phyloP scores from a whole-genome alignment of 2,888 invertebrate genomes.

The Drepanosiphum platanoidis region DNA sequence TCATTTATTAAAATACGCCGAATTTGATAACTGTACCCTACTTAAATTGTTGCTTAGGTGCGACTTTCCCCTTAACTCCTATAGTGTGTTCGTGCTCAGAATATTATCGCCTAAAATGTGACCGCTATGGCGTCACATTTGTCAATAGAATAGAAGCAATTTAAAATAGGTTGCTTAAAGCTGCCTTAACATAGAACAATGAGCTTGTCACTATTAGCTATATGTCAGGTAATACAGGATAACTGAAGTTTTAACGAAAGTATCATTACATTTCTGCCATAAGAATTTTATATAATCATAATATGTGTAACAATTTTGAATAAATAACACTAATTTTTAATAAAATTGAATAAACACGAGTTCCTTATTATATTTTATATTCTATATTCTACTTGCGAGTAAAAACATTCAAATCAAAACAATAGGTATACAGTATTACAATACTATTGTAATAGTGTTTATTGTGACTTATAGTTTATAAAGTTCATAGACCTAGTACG shows the following conservation, averaged over 20 bases:
- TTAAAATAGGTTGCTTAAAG: conserved; percentile 28
- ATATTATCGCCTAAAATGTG: conserved; percentile 9
- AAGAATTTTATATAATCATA: too few relatives aligned
- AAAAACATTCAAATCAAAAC: too few relatives aligned
- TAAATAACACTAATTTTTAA: too few relatives aligned
- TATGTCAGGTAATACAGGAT: background rate
- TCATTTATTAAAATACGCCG: conserved; percentile 15
- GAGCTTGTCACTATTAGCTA: background rate
- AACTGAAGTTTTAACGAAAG: background rate
- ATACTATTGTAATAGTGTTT: too few relatives aligned
- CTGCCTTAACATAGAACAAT: conserved; percentile 26
- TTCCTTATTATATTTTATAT: too few relatives aligned
- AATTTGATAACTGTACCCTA: conserved; percentile 34
- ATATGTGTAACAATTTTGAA: too few relatives aligned
- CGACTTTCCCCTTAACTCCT: background rate
- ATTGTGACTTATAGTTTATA: too few relatives aligned
- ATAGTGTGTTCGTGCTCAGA: conserved; percentile 34
- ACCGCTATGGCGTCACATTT: conserved; percentile 5
- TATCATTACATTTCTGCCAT: background rate
- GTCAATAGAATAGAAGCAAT: conserved; percentile 36
- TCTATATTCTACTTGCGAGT: too few relatives aligned
- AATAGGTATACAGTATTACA: too few relatives aligned
- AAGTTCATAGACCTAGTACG: too few relatives aligned
- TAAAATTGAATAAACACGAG: too few relatives aligned
- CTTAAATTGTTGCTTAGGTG: conserved; percentile 33